These are phyloP conservation scores for Macroramphosus scolopax DNA, from an alignment of 2,797 vertebrate species.

Conservation along the genomic window DNA sequence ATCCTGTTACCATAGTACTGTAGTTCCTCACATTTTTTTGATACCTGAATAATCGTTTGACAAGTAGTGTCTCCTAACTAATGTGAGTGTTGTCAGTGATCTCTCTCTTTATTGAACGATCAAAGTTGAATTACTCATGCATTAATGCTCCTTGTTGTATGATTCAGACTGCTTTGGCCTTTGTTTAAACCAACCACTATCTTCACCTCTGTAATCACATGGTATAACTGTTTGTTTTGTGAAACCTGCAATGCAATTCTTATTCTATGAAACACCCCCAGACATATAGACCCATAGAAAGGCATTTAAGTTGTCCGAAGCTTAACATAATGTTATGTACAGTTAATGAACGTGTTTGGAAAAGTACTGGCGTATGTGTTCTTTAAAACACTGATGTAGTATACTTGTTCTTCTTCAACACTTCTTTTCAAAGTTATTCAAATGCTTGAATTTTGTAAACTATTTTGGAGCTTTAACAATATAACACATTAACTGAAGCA, in stretches of 20 bases:
- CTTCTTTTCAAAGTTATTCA: conserved; percentile 11
- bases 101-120: conserved; percentile 35
- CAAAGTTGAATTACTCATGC: conserved; percentile 26
- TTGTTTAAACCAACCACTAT: conserved; percentile 58
- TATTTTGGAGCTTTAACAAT: conserved; percentile 14
- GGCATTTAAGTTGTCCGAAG: conserved; percentile 38
- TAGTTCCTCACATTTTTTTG: conserved; percentile 54
- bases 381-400: conserved; percentile 31
- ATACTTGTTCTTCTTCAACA: conserved; percentile 25
- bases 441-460: conserved; percentile 13
- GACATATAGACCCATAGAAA: conserved; percentile 29
- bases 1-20: conserved; percentile 59
- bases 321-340: conserved; percentile 38
- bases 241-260: conserved; percentile 43
- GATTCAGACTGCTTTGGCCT: conserved; percentile 27
- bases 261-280: conserved; percentile 42
- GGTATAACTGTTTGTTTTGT: conserved; percentile 46
- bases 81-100: conserved; percentile 43
- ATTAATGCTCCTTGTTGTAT: conserved; percentile 37
- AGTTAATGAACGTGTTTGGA: conserved; percentile 46
- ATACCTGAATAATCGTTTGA: conserved; percentile 53
- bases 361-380: conserved; percentile 18
- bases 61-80: conserved; percentile 41
- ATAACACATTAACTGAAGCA: conserved; percentile 5
- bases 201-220: conserved; percentile 40